Conservation (phyloP, 2,113 vertebrate species). For the Copsychus sechellarum region DNA sequence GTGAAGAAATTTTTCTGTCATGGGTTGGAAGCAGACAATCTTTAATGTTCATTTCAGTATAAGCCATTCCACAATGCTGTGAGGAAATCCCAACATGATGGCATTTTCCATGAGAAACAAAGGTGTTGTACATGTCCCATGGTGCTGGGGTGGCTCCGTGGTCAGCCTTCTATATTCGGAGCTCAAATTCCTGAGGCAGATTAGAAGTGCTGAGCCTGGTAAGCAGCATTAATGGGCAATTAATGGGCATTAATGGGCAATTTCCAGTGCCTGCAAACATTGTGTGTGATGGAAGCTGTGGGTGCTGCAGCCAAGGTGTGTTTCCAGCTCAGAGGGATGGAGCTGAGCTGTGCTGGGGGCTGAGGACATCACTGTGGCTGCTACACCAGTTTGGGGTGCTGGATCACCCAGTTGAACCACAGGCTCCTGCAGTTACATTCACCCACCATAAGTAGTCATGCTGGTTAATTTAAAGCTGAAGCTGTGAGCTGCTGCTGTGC, state of each 20-base stretch:
- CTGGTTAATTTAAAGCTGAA: neutral
- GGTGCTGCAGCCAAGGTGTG: neutral
- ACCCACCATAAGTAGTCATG: accelerated
- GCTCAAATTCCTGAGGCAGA: neutral
- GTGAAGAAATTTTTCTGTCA: neutral
- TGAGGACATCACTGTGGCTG: neutral
- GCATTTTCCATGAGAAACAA: neutral
- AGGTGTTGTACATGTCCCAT: neutral
- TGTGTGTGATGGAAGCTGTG: neutral
- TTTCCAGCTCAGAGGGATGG: neutral
- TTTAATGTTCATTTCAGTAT: neutral
- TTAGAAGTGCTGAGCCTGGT: neutral
- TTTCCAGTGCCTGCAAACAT: neutral
- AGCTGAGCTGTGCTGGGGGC: accelerated
- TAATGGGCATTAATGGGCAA: neutral
- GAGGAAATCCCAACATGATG: neutral
- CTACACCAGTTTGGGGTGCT: neutral
- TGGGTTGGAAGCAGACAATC: neutral
- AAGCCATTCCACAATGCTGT: neutral
- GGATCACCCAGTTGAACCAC: neutral
- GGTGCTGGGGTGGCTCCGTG: neutral
- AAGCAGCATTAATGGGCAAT: neutral
- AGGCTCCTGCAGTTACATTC: neutral
- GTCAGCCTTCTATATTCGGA: neutral
- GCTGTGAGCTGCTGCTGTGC: neutral